A percentile compares a stretch with the other conserved stretches of the same genome.
These are phyloP conservation scores for Platyrinchus mystaceus DNA, from an alignment of 2,797 vertebrate species.

Conservation along the genomic window DNA sequence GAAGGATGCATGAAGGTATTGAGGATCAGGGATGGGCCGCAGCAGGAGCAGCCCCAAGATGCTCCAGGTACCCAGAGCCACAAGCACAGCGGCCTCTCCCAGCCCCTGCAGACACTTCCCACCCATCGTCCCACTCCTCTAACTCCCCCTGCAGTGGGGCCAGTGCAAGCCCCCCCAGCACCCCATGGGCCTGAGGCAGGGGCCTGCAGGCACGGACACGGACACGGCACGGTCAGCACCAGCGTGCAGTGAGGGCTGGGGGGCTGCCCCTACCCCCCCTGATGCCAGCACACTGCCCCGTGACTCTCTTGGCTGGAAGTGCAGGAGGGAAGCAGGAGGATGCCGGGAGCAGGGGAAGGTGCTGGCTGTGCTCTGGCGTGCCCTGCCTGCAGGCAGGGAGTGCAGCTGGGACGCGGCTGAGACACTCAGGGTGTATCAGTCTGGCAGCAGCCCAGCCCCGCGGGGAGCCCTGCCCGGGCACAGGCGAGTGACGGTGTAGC, in stretches of 20 bases:
- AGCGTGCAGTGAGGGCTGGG: accelerated
- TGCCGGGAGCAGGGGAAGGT: background rate
- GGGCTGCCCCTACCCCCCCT: background rate
- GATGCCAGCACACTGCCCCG: accelerated
- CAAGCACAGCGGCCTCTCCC: background rate
- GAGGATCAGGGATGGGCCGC: background rate
- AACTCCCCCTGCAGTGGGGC: background rate
- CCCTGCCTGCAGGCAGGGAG: slow-evolving; percentile 8
- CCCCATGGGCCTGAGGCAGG: background rate
- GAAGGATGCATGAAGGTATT: accelerated
- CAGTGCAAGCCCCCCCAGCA: background rate
- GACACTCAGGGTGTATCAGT: background rate
- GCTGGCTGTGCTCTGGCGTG: background rate
- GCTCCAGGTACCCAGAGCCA: background rate
- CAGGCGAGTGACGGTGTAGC: background rate
- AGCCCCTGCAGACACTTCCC: background rate
- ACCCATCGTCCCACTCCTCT: background rate
- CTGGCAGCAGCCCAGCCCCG: background rate
- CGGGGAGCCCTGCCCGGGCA: background rate
- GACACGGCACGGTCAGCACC: background rate
- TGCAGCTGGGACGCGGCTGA: background rate
- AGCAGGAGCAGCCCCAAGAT: background rate
- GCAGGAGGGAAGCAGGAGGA: background rate
- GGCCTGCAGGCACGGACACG: accelerated
- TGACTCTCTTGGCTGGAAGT: background rate